Percentiles rank a stretch among this genome's conserved stretches.
Conservation (phyloP, 2,113 vertebrate genomes). For the Lepisosteus oculatus region DNA sequence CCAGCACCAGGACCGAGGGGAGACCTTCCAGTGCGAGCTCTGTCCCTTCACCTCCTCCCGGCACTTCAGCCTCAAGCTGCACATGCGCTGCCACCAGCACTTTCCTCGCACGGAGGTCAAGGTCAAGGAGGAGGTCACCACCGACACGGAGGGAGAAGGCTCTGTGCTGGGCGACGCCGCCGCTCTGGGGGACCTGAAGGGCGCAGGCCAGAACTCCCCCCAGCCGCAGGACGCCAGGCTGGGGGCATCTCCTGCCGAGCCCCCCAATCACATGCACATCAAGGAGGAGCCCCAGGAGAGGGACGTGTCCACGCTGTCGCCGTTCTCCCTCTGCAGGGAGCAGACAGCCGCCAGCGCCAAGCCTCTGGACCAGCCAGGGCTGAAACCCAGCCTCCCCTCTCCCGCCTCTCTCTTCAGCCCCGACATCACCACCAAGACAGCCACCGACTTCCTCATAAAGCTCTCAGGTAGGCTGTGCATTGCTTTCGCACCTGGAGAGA, state of each 20-base stretch:
- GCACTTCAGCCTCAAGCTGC: conserved; percentile 98
- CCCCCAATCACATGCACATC: conserved; percentile 76
- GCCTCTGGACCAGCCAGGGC: conserved; percentile 80
- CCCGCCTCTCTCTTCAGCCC: conserved; percentile 90
- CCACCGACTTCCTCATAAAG: conserved; percentile 97
- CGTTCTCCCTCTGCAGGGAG: conserved; percentile 80
- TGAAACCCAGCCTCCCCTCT: conserved; percentile 60
- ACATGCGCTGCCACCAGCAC: conserved; percentile 99
- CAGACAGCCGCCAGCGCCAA: conserved; percentile 78
- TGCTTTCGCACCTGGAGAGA: too few relatives aligned
- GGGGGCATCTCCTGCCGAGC: conserved; percentile 65
- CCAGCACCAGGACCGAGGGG: conserved; percentile 97
- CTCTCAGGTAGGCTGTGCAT: conserved; percentile 78
- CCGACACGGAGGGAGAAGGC: conserved; percentile 86
- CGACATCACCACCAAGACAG: conserved; percentile 95
- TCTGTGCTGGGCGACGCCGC: conserved; percentile 73
- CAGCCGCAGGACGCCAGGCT: conserved; percentile 51
- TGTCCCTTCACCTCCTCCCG: conserved; percentile 98
- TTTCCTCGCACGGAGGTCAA: conserved; percentile 92
- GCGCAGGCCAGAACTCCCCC: conserved; percentile 52
- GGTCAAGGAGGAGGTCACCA: conserved; percentile 93
- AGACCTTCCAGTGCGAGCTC: conserved; percentile 97
- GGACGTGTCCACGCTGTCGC: conserved; percentile 69
- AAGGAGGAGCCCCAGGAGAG: conserved; percentile 95
- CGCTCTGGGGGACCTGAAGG: conserved; percentile 65